Conservation (phyloP, 2,113 vertebrate species). For the Felis catus region DNA sequence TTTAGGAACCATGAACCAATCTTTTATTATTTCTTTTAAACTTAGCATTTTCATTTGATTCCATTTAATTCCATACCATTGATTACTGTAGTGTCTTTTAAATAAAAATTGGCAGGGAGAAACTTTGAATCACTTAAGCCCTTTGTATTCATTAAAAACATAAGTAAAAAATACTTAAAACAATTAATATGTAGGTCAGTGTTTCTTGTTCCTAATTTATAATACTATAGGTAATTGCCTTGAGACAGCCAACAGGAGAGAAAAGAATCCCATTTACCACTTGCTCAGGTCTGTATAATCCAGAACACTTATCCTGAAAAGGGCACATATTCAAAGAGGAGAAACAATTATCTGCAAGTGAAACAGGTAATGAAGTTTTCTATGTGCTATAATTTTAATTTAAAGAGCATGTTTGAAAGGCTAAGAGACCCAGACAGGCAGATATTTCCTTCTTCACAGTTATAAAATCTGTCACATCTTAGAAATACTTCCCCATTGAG, state of each 20-base stretch:
- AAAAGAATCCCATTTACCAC: conserved; percentile 19
- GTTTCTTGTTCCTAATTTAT: conserved; percentile 48
- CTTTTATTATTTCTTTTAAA: conserved; percentile 61
- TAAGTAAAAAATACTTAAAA: conserved; percentile 61
- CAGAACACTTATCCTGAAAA: conserved; percentile 62
- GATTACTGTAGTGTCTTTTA: conserved; percentile 30
- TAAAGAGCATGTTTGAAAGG: conserved; percentile 80
- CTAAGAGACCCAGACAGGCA: conserved; percentile 56
- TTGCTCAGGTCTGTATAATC: neutral
- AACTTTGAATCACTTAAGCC: conserved; percentile 40
- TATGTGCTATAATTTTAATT: conserved; percentile 80
- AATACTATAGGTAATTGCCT: conserved; percentile 28
- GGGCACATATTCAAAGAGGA: conserved; percentile 60
- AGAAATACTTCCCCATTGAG: conserved; percentile 67
- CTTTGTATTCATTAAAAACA: conserved; percentile 57
- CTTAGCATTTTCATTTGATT: conserved; percentile 37
- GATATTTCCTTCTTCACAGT: conserved; percentile 66
- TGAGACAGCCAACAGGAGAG: neutral
- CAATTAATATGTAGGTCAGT: conserved; percentile 66
- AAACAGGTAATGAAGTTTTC: conserved; percentile 80
- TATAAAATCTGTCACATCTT: conserved; percentile 73
- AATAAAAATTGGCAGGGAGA: conserved; percentile 46
- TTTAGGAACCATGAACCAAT: neutral
- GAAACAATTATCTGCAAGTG: conserved; percentile 75
- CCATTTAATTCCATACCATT: conserved; percentile 3